phyloP scores from a whole-genome alignment of 2,888 invertebrate species.

The Volucella inanis region DNA sequence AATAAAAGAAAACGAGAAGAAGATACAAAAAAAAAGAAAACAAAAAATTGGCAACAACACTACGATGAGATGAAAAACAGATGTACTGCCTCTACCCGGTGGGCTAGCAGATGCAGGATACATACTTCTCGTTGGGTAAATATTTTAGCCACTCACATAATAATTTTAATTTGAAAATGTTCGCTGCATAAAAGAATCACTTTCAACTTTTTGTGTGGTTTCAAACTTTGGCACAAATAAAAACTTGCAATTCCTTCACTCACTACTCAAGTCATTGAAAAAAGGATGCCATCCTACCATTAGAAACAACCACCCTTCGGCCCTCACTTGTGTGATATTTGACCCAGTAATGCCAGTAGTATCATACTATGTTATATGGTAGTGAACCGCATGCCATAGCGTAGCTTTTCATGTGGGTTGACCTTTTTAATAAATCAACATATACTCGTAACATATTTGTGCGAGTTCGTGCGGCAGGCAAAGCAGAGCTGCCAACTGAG shows the following conservation, averaged over 20 bases:
- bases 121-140: constrained; percentile 20
- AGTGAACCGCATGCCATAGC: constrained; percentile 30
- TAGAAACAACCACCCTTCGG: not conserved
- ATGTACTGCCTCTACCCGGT: too few relatives aligned
- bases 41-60: too few relatives aligned
- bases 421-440: constrained; percentile 70
- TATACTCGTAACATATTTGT: not conserved
- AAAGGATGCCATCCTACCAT: not conserved
- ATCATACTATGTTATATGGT: too few relatives aligned
- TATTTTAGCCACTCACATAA: constrained; percentile 53
- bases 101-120: too few relatives aligned
- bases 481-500: constrained; percentile 51
- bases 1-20: too few relatives aligned
- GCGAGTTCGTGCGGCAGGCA: constrained; percentile 42
- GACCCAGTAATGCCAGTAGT: constrained; percentile 55
- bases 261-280: not conserved
- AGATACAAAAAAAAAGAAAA: too few relatives aligned
- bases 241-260: constrained; percentile 12
- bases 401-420: constrained; percentile 40
- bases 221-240: constrained; percentile 65
- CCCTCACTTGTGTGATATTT: constrained; percentile 38
- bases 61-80: too few relatives aligned
- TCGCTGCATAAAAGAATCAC: constrained; percentile 35
- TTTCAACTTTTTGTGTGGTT: constrained; percentile 52
- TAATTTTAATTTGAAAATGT: constrained; percentile 56